Conservation (phyloP, 1,140 invertebrate genomes). For the Cotesia vestalis region DNA sequence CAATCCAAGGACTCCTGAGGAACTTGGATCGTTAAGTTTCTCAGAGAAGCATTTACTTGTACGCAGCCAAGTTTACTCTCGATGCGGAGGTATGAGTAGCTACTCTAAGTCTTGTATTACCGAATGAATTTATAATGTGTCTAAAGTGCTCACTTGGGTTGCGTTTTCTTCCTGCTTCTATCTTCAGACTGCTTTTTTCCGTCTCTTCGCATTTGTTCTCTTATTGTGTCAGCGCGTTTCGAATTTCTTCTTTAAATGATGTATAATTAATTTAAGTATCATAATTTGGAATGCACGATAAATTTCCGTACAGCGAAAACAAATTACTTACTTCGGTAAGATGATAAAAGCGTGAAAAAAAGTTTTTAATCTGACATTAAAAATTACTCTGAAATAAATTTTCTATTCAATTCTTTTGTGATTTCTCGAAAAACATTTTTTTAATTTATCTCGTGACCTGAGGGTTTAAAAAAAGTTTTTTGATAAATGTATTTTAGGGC, state of each 20-base stretch:
- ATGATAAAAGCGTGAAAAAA: too few species aligned
- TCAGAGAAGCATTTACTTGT: constrained; percentile 7
- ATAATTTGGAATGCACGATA: too few species aligned
- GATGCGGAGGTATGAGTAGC: constrained; percentile 3
- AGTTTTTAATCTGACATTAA: too few species aligned
- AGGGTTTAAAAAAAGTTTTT: too few species aligned
- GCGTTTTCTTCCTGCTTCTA: background rate
- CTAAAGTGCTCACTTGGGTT: constrained; percentile 21
- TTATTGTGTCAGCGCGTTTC: constrained; percentile 17
- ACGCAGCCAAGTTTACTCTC: background rate
- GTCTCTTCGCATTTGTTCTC: constrained; percentile 17
- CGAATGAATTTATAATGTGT: constrained; percentile 26
- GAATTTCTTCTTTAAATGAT: background rate
- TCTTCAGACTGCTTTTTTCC: background rate
- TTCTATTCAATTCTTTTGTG: too few species aligned
- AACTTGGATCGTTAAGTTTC: constrained; percentile 20
- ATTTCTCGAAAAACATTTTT: too few species aligned
- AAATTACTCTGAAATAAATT: too few species aligned
- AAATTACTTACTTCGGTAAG: too few species aligned
- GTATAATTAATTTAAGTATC: background rate
- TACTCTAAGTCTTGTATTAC: constrained; percentile 20
- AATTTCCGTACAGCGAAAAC: too few species aligned
- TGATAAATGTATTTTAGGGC: too few species aligned
- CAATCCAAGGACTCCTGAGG: background rate
- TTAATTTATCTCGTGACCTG: too few species aligned